Conservation (phyloP, 53 echinoderm and acorn worm genomes). For the Mesocentrotus franciscanus region DNA sequence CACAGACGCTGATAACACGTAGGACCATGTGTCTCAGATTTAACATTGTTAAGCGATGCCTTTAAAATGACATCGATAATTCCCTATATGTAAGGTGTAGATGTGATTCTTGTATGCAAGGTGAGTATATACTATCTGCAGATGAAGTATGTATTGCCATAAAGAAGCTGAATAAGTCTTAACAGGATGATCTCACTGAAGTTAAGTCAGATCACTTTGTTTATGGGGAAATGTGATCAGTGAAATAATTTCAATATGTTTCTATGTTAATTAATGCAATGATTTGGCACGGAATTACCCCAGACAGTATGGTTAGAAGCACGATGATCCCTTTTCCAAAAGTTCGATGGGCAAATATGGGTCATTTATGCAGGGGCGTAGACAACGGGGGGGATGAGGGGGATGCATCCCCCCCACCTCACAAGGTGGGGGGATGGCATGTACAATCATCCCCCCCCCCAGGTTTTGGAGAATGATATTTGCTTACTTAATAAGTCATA, state of each 20-base stretch:
- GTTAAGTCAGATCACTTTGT: not conserved
- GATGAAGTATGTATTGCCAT: not conserved
- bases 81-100: not conserved
- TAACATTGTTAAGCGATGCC: no score
- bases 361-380: no score
- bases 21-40: no score
- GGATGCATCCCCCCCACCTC: no score
- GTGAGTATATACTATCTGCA: not conserved
- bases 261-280: not conserved
- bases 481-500: no score
- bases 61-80: constrained; percentile 19
- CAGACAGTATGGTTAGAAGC: not conserved
- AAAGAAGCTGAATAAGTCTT: no score
- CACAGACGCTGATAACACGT: no score
- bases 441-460: no score
- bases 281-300: not conserved
- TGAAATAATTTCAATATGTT: not conserved
- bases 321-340: not conserved
- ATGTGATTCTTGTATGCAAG: not conserved
- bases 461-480: no score
- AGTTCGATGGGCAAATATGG: not conserved
- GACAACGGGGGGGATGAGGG: no score
- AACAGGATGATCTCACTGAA: no score
- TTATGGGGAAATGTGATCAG: not conserved
- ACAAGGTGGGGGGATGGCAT: no score